Evolutionary conservation across 2,888 invertebrate genomes (phyloP), one percentile per base, ranked within the genome.

Genomic region (Periphyllus acericola): DNA sequence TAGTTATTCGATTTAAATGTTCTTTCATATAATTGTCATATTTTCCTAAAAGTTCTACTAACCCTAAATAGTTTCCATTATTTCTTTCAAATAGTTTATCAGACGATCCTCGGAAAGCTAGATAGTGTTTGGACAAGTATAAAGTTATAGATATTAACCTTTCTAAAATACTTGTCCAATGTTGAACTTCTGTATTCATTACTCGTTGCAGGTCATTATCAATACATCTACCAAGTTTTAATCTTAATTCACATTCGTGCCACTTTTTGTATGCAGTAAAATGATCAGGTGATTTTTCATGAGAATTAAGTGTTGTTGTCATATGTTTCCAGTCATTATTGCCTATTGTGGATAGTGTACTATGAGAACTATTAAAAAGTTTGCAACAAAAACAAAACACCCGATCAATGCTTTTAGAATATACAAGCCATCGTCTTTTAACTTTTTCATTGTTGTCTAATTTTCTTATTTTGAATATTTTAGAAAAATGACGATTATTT

Each of bases 1-100:
- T 68, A 87, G 79, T 81, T 72, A 89, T 76, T 81, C 76, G 88
- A 29, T 85, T 55, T 29, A 89, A 76, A 89, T 90, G 89, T 46
- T 89, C 88, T 80, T 85, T 71, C 68, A 89, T 74, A 76, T 89
- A 36, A 74, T 89, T 82, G 74, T 90, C 89, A 85, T 89, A 89
- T 72, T 89, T 80, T 84, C 80, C 76, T 76, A 89, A 72, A 74
- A 89, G 72, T 82, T 89, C 89, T 81, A 89, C 75, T 36, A 89
- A 40, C 32, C 86, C 89, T 29, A 89, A 83, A 89, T 85, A 89
- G 66, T 85, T 89, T 40, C 86, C 89, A 84, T 89, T 89, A 75
- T 86, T 80, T 78, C 34, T 55, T 52, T 86, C 68, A 68, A 74
- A 86, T 14, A 89, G 60, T 82, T 79, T 87, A 32, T 66, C 74